Conservation (phyloP, 2,888 invertebrate genomes). For the Torymus tubicola region DNA sequence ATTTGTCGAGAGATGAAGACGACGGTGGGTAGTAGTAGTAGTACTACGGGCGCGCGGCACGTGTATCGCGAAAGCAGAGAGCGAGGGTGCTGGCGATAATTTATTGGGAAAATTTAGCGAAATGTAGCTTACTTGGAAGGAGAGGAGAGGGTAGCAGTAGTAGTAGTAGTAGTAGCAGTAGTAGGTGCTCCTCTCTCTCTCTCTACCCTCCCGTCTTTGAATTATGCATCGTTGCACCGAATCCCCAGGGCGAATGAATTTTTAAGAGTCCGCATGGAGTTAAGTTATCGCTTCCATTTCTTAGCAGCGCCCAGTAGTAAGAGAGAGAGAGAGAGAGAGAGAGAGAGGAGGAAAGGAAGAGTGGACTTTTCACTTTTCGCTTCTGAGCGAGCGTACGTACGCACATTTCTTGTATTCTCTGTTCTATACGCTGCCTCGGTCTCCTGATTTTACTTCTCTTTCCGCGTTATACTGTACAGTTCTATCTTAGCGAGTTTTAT, state of each 20-base stretch:
- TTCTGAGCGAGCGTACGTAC: conserved; percentile 1
- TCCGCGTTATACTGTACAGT: too few relatives aligned
- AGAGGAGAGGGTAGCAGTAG: not conserved
- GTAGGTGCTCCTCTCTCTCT: too few relatives aligned
- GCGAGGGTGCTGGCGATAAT: conserved; percentile 32
- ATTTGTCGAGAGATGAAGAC: conserved; percentile 48
- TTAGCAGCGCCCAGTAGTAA: not conserved
- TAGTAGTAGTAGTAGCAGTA: too few relatives aligned
- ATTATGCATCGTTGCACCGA: conserved; percentile 51
- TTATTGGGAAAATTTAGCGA: conserved; percentile 55
- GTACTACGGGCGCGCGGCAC: not conserved
- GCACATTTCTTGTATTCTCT: conserved; percentile 20
- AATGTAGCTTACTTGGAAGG: conserved; percentile 35
- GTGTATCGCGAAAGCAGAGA: conserved; percentile 5
- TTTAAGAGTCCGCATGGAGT: conserved; percentile 52
- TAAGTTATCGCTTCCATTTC: conserved; percentile 55
- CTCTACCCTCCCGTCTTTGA: conserved; percentile 9
- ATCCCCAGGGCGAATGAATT: conserved; percentile 52
- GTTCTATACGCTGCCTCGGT: not conserved
- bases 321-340: not conserved
- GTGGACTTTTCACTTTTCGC: conserved; percentile 35
- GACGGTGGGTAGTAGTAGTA: too few relatives aligned
- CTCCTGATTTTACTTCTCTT: conserved; percentile 19
- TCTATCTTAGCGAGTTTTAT: conserved; percentile 3
- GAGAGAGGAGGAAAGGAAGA: not conserved